Evolutionary conservation across 2,888 invertebrate genomes (phyloP), one percentile per base, ranked within the genome.

Genomic region (Opisthograptis luteolata): DNA sequence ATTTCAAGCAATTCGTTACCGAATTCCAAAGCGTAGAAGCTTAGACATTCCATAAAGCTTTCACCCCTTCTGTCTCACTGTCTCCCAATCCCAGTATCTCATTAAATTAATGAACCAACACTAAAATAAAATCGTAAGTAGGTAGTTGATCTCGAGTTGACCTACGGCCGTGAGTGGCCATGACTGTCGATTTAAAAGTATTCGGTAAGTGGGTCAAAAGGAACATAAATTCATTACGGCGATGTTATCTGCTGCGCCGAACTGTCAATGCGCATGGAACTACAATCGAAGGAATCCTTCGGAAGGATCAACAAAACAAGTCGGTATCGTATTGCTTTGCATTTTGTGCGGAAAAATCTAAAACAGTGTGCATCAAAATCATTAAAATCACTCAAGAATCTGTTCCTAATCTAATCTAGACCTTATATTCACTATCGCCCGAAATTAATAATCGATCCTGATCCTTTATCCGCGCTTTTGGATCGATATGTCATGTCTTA

Each of bases 191-290:
- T 81, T 70, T 75, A 75, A 75, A 74, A 70, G 67, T 68, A 68
- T 66, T 64, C 64, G 51, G 61, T 66, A 81, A 77, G 67, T 83
- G 64, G 82, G 80, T 76, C 84, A 74, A 62, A 76, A 66, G 67
- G 71, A 68, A 66, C 73, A 80, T 83, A 78, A 73, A 82, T 80
- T 78, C 74, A 77, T 71, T 64, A 52, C 27, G 63, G 55, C 62
- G 66, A 62, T 64, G 60, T 55, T 70, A 68, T 67, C 66, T 51
- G 58, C 49, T 41, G 40, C 27, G 32, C 5, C 7, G 27, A 31
- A 45, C 39, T 24, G 32, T 32, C 34, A 13, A 51, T 43, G 28
- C n/a, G n/a, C n/a, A n/a, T 36, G 15, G 39, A 35, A 30, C 15
- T 28, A 37, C 27, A 28, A 50, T 34, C 45, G 35, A 32, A 47